A percentile compares a stretch with the other conserved stretches of the same genome.
Conservation (phyloP, 2,113 vertebrate species). For the Podarcis cretensis region DNA sequence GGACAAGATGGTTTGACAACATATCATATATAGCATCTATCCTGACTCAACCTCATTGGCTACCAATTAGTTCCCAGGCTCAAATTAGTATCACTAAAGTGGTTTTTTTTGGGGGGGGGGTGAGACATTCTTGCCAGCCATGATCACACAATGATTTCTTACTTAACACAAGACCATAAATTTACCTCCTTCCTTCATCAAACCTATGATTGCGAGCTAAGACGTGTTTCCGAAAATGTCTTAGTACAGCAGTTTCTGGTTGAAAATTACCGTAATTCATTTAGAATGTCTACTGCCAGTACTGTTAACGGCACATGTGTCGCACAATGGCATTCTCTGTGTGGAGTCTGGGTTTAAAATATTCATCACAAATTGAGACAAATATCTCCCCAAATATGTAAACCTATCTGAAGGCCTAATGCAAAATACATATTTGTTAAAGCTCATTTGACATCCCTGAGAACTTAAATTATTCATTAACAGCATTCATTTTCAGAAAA, state of each 20-base stretch:
- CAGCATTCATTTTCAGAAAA: slow-evolving; percentile 52
- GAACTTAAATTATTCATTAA: slow-evolving; percentile 56
- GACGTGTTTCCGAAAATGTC: neutral
- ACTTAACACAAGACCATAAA: neutral
- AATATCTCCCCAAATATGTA: neutral
- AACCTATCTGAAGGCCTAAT: slow-evolving; percentile 25
- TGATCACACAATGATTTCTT: neutral
- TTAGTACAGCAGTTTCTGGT: neutral
- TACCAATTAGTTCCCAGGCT: neutral
- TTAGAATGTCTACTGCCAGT: fast-evolving
- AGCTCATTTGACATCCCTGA: slow-evolving; percentile 48
- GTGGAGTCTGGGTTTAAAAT: slow-evolving; percentile 4
- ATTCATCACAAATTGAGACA: slow-evolving; percentile 35
- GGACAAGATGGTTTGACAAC: too few relatives aligned
- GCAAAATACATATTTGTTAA: slow-evolving; percentile 52
- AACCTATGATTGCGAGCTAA: neutral
- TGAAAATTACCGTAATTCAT: slow-evolving; percentile 4
- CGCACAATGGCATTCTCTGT: slow-evolving; percentile 13
- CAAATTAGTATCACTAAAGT: too few relatives aligned
- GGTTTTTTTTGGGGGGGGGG: too few relatives aligned
- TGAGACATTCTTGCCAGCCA: too few relatives aligned
- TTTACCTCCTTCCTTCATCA: neutral
- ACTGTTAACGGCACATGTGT: slow-evolving; percentile 16
- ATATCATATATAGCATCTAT: too few relatives aligned
- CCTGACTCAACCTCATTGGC: too few relatives aligned